Evolutionary conservation across 64 coral and sea anemone genomes (phyloP).

Genomic region (Catalaphyllia jardinei): DNA sequence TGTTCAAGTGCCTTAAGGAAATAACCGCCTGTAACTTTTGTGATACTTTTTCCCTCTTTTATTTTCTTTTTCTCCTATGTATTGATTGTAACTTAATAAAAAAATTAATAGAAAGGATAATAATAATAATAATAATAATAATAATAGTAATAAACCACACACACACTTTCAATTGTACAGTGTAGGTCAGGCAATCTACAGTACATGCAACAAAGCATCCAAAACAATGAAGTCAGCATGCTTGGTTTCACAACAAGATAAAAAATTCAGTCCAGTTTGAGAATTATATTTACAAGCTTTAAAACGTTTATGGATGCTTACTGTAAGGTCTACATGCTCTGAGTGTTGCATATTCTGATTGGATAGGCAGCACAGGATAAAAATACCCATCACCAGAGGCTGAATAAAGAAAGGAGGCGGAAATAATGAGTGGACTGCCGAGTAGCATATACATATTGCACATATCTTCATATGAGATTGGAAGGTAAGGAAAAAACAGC

Average conservation of each 20-base stretch:
- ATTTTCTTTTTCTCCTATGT: no score
- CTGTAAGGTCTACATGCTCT: slow-evolving; percentile 92
- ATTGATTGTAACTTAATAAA: no score
- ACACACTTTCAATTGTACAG: no score
- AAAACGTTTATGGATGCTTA: slow-evolving; percentile 50
- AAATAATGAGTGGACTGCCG: neutral
- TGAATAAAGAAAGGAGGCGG: slow-evolving; percentile 55
- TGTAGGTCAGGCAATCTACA: no score
- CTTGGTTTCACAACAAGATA: neutral
- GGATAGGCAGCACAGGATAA: slow-evolving; percentile 82
- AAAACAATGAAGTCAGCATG: neutral
- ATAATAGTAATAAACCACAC: no score
- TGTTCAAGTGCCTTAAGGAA: no score
- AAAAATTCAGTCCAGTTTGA: neutral
- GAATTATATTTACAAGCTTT: neutral
- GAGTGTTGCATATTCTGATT: slow-evolving; percentile 94
- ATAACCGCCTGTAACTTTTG: no score
- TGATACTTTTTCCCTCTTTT: no score
- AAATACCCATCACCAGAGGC: slow-evolving; percentile 89
- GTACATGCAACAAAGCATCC: no score
- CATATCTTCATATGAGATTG: neutral
- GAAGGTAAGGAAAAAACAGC: no score
- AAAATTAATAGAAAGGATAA: no score
- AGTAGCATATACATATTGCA: neutral
- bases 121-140: no score